These are phyloP conservation scores for Drosophila fungiperda DNA, from an alignment of 2,888 invertebrate species.

Conservation along the genomic window DNA sequence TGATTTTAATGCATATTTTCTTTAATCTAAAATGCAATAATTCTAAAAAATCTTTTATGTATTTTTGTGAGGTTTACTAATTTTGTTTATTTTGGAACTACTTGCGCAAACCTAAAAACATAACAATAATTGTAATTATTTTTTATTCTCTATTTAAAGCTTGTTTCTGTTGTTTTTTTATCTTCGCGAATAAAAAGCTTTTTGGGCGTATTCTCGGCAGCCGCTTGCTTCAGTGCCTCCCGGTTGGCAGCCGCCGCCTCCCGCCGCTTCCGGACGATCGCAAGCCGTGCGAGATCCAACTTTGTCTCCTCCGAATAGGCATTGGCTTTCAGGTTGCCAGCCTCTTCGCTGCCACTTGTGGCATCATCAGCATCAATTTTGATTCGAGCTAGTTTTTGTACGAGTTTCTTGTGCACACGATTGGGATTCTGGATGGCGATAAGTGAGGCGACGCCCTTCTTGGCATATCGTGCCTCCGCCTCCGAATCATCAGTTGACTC, in stretches of 20 bases:
- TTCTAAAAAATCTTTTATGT: neutral
- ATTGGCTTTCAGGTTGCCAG: neutral
- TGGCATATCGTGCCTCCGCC: conserved; percentile 89
- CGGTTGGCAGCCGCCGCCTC: conserved; percentile 97
- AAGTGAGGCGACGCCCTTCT: conserved; percentile 91
- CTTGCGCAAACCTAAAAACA: neutral
- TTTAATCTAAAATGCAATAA: neutral
- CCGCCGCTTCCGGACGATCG: conserved; percentile 97
- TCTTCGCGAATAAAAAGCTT: conserved; percentile 24
- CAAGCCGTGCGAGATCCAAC: conserved; percentile 96
- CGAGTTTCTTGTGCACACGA: conserved; percentile 92
- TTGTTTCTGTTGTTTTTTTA: neutral
- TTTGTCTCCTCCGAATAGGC: conserved; percentile 94
- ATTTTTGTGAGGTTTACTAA: neutral
- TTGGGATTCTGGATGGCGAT: conserved; percentile 99
- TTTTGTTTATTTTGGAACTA: neutral
- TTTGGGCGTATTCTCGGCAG: conserved; percentile 67
- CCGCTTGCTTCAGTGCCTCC: conserved; percentile 94
- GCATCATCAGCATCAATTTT: conserved; percentile 53
- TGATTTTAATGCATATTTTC: neutral
- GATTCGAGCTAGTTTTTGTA: conserved; percentile 87
- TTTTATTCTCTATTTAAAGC: neutral
- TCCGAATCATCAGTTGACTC: conserved; percentile 72
- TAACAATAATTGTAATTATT: neutral
- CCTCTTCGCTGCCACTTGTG: conserved; percentile 14